Conservation (phyloP, 2,113 vertebrate genomes). For the Alethe castanea region DNA sequence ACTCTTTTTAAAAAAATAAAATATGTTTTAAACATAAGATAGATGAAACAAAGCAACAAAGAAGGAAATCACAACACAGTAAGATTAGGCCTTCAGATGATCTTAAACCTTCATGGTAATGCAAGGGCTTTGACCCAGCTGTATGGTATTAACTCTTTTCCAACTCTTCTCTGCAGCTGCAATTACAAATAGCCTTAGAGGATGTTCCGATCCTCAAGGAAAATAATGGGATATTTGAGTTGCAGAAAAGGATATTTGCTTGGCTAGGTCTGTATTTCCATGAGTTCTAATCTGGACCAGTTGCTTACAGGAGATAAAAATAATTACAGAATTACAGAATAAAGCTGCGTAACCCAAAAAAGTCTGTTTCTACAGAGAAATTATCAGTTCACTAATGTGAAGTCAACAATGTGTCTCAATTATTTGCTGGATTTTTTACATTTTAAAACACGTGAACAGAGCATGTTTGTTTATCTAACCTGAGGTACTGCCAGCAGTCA, state of each 20-base stretch:
- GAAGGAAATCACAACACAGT: not conserved
- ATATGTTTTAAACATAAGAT: not conserved
- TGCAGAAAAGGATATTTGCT: not conserved
- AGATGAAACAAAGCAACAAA: not conserved
- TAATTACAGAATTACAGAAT: slow-evolving; percentile 28
- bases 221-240: not conserved
- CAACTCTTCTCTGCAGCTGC: not conserved
- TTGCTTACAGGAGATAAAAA: not conserved
- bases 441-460: not conserved
- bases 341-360: not conserved
- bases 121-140: not conserved
- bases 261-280: not conserved
- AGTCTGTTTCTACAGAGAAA: slow-evolving; percentile 11
- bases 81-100: not conserved
- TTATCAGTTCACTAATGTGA: not conserved
- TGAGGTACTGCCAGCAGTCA: not conserved
- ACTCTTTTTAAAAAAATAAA: not conserved
- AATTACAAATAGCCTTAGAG: not conserved
- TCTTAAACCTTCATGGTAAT: not conserved
- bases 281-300: not conserved
- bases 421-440: not conserved
- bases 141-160: not conserved
- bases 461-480: not conserved
- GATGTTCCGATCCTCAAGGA: not conserved
- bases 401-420: not conserved